Evolutionary conservation across 2,888 invertebrate species (phyloP), one percentile per base, ranked within the genome.

Genomic region (Drosophila macrospina): DNA sequence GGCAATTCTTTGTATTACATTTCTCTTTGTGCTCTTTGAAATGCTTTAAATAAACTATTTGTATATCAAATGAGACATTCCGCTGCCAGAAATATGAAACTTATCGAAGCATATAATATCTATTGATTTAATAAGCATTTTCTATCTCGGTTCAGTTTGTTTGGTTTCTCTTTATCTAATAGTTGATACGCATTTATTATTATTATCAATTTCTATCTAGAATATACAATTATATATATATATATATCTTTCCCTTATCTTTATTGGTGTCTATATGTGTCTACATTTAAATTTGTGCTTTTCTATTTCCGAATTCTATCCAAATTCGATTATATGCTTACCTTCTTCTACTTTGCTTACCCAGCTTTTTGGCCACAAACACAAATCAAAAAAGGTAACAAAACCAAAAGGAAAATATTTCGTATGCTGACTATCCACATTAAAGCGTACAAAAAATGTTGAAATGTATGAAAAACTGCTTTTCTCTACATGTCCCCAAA

Each of bases 271-370:
- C 26, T 32, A 48, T 30, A 16, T 16, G 13, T 45, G 15, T 24
- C 44, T 54, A 39, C 45, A 62, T 77, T 55, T 44, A 56, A 65
- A 60, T 57, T 48, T 10, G 39, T 44, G 47, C 47, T 16, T 42
- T 60, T 41, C 59, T 34, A 34, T 67, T 60, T 41, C 44, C 61
- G 73, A 67, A 67, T 44, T 39, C 11, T 45, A 34, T 34, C 51
- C 48, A 62, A 55, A 74, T 71, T 66, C 79, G 86, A 69, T 85
- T 87, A 81, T 81, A 74, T 74, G 69, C 62, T 71, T 69, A 67
- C 79, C 71, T 74, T 80, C 45, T 68, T 82, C 50, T 69, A 57
- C 82, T 76, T 56, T 44, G 67, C 70, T 61, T 79, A 82, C 86
- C 86, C 76, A 86, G 83, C 72, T 69, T 64, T 69, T 69, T 45